Conservation (phyloP, 2,797 vertebrate species). For the Ctenopoma kingsleyae region DNA sequence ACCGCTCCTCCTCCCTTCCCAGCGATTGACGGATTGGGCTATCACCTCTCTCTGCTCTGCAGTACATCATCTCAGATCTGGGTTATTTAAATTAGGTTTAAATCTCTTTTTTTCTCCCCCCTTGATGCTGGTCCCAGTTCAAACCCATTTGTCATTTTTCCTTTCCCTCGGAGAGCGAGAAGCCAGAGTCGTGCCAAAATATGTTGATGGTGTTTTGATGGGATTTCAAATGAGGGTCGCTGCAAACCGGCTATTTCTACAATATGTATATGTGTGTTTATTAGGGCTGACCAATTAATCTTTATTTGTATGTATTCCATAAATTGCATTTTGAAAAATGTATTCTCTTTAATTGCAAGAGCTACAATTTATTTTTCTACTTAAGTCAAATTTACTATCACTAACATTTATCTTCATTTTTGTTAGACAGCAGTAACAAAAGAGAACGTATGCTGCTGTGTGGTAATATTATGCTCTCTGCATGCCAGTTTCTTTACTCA, state of each 20-base stretch:
- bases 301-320: conserved; percentile 3
- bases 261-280: conserved; percentile 1
- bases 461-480: no score
- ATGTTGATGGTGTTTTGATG: conserved; percentile 53
- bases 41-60: conserved; percentile 56
- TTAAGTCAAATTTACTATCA: no score
- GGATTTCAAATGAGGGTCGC: conserved; percentile 24
- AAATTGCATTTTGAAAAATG: neutral
- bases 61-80: conserved; percentile 69
- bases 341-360: no score
- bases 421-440: no score
- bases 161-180: conserved; percentile 14
- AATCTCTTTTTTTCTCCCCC: conserved; percentile 45
- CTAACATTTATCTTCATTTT: no score
- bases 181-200: conserved; percentile 21
- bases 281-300: neutral
- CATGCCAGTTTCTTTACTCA: no score
- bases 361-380: neutral
- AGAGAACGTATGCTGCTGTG: no score
- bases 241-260: conserved; percentile 8
- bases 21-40: conserved; percentile 65
- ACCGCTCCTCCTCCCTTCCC: neutral
- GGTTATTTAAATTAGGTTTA: conserved; percentile 78
- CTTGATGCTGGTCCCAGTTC: conserved; percentile 41
- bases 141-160: conserved; percentile 63